Base-by-base conservation (phyloP, 2,113 vertebrate genomes). In the Girardinichthys multiradiatus region DNA sequence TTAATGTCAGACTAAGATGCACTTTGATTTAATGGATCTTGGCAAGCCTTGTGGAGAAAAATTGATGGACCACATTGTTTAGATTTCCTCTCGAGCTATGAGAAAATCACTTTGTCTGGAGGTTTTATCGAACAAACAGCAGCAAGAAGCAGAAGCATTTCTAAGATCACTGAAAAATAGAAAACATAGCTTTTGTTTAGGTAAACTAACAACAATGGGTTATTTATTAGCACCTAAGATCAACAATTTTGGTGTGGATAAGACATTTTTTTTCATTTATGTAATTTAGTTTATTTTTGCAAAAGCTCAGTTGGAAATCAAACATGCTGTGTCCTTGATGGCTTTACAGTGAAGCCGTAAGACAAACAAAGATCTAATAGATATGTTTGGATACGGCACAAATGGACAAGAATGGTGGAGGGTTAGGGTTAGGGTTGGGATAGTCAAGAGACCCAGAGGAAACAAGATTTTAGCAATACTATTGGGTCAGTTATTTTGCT, bases 11-110 rank as follows among this genome's bases (percentile, higher is more conserved):
- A 79, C 80, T 73, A 86, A 79, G 82, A 92, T 87, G 77, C 90
- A 89, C 87, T 93, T 93, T 92, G 92, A 92, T 92, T 92, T 88
- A 86, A 94, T 94, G 90, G 92, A 93, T 92, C 82, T 76, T 72
- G 60, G 58, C 81, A 72, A 61, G 81, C 70, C 83, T 76, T 66
- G 82, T 68, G 72, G 75, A 88, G 72, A 74, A 86, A 30, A 90
- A 91, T 64, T 89, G 86, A 92, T 90, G 84, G 82, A 59, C 69
- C 67, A 73, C 76, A 57, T 79, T 83, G 79, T 80, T 88, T 86
- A 71, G 74, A 77, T 82, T 76, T 42, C 74, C 81, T 76, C 79
- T 78, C 79, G 63, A 84, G 86, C 75, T 68, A 80, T 80, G 31
- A 76, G 64, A 85, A 60, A 79, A 70, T 74, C 64, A 27, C 71